phyloP scores from a whole-genome alignment of 2,113 vertebrate species.

The Atrichornis clamosus region DNA sequence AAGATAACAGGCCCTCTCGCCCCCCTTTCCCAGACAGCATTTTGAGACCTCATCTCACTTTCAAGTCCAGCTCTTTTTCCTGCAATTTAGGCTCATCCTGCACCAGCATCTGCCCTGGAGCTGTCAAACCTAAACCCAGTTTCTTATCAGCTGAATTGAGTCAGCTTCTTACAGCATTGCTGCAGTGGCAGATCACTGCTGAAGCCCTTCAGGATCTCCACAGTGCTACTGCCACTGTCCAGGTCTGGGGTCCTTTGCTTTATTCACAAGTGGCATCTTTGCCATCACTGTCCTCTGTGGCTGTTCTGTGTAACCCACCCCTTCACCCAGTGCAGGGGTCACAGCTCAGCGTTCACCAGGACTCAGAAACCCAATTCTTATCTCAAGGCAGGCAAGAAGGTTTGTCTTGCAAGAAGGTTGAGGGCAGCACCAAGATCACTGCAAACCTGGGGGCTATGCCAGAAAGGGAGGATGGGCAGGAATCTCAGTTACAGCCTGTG shows the following conservation, averaged over 20 bases:
- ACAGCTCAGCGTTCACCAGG: not conserved
- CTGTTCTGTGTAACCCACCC: not conserved
- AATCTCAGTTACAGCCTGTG: not conserved
- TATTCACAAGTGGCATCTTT: not conserved
- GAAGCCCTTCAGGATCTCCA: not conserved
- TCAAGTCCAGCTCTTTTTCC: not conserved
- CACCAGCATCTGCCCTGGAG: conserved; percentile 16
- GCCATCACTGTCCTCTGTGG: not conserved
- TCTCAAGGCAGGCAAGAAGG: not conserved
- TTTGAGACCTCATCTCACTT: not conserved
- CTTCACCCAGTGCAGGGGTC: not conserved
- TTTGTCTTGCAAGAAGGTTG: not conserved
- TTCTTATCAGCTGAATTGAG: not conserved
- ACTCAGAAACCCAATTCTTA: not conserved
- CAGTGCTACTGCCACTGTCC: not conserved
- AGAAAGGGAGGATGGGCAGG: not conserved
- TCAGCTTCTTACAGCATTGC: not conserved
- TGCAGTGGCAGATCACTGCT: not conserved
- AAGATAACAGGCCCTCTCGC: not conserved
- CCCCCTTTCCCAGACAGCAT: not conserved
- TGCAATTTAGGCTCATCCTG: conserved; percentile 1
- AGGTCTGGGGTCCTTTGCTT: not conserved
- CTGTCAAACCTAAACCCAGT: not conserved
- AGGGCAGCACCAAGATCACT: not conserved
- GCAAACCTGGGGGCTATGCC: not conserved